A percentile compares a stretch with the other conserved stretches of the same genome.
These are phyloP conservation scores for Chelonus formosanus DNA, from an alignment of 2,888 invertebrate genomes.

Conservation along the genomic window DNA sequence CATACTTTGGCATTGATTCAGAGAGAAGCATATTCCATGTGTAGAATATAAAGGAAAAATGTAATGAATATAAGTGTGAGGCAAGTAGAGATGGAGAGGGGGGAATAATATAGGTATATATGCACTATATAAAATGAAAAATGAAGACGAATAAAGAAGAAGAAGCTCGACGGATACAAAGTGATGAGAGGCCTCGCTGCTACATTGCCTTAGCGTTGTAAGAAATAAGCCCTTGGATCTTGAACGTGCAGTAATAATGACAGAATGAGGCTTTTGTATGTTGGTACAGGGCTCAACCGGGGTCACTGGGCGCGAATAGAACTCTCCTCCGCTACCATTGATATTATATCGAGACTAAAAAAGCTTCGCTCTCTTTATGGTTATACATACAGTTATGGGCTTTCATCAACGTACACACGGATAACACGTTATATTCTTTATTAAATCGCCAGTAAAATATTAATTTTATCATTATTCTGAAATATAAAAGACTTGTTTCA, in stretches of 20 bases:
- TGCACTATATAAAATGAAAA: neutral
- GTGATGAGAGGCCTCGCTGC: conserved; percentile 1
- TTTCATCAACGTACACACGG: conserved; percentile 33
- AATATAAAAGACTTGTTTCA: no score
- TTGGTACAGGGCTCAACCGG: conserved; percentile 39
- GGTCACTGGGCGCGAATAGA: conserved; percentile 53
- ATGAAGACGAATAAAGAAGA: neutral
- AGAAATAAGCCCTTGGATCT: conserved; percentile 49
- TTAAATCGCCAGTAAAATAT: conserved; percentile 41
- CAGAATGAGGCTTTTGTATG: conserved; percentile 57
- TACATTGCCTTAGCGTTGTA: conserved; percentile 34
- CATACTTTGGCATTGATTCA: no score
- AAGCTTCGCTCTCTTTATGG: neutral
- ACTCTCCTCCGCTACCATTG: conserved; percentile 43
- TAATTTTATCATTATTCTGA: no score
- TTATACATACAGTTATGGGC: conserved; percentile 22
- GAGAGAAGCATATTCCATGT: no score
- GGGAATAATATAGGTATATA: no score
- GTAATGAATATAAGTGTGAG: no score
- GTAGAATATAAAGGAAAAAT: no score
- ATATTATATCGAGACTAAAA: conserved; percentile 43
- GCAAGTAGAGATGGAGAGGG: no score
- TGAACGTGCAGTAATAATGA: conserved; percentile 56
- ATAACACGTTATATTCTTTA: conserved; percentile 45
- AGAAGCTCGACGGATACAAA: conserved; percentile 5